phyloP scores from a whole-genome alignment of 2,797 vertebrate genomes.

The Cygnus olor region DNA sequence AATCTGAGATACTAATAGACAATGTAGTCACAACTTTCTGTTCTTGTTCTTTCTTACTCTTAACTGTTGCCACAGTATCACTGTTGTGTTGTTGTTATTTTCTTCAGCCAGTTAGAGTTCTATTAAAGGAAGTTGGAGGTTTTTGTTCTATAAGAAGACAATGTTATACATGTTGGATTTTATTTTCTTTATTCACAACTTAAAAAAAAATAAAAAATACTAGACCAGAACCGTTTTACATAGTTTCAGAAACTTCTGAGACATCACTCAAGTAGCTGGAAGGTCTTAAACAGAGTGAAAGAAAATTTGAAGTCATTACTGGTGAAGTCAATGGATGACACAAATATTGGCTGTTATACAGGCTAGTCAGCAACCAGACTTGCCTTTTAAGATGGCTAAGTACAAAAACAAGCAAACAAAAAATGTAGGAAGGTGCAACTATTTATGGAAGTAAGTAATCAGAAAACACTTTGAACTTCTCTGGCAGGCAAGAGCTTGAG shows the following conservation, averaged over 20 bases:
- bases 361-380: not conserved
- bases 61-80: not conserved
- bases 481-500: not conserved
- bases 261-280: not conserved
- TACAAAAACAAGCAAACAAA: not conserved
- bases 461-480: not conserved
- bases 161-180: not conserved
- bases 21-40: not conserved
- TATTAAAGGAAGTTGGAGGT: not conserved
- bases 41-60: not conserved
- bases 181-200: not conserved
- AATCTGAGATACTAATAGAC: not conserved
- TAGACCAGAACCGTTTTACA: not conserved
- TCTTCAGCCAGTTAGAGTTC: not conserved
- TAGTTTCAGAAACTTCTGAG: not conserved
- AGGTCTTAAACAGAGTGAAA: not conserved
- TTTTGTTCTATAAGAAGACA: not conserved
- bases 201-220: not conserved
- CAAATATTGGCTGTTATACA: not conserved
- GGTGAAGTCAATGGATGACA: not conserved
- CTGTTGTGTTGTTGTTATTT: not conserved
- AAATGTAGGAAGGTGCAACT: not conserved
- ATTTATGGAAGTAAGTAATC: not conserved
- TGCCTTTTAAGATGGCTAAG: not conserved
- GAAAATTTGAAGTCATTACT: not conserved